Percentiles rank a stretch among this genome's conserved stretches.
phyloP scores from a whole-genome alignment of 2,113 vertebrate species.

The Gopherus evgoodei region DNA sequence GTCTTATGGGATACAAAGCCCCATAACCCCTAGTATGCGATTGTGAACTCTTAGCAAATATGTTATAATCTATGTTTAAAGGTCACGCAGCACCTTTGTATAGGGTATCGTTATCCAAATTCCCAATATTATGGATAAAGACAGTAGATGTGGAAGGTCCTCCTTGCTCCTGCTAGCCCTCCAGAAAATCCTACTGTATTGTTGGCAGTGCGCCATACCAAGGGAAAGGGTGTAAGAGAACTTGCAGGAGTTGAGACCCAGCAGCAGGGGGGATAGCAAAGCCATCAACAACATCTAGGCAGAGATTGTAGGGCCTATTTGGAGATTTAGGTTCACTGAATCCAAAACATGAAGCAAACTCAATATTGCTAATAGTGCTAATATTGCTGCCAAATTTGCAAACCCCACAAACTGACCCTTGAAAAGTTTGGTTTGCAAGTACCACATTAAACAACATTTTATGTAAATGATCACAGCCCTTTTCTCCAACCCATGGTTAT shows the following conservation, averaged over 20 bases:
- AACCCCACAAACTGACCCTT: background rate
- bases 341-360: background rate
- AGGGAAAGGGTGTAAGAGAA: background rate
- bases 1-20: background rate
- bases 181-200: background rate
- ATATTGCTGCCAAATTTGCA: background rate
- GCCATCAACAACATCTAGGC: background rate
- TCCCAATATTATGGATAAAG: background rate
- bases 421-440: background rate
- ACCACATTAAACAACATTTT: background rate
- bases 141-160: background rate
- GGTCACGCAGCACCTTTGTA: background rate
- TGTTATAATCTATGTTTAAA: background rate
- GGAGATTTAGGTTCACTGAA: background rate
- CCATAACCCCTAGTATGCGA: background rate
- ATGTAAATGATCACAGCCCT: rapidly evolving
- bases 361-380: no score
- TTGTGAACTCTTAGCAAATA: background rate
- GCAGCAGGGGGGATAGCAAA: background rate
- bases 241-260: background rate
- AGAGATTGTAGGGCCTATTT: rapidly evolving
- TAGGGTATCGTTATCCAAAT: background rate
- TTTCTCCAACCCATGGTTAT: background rate
- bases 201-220: rapidly evolving
- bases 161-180: background rate